Evolutionary conservation across 2,888 invertebrate species (phyloP), one percentile per base, ranked within the genome.

Genomic region (Aphodius sticticus): DNA sequence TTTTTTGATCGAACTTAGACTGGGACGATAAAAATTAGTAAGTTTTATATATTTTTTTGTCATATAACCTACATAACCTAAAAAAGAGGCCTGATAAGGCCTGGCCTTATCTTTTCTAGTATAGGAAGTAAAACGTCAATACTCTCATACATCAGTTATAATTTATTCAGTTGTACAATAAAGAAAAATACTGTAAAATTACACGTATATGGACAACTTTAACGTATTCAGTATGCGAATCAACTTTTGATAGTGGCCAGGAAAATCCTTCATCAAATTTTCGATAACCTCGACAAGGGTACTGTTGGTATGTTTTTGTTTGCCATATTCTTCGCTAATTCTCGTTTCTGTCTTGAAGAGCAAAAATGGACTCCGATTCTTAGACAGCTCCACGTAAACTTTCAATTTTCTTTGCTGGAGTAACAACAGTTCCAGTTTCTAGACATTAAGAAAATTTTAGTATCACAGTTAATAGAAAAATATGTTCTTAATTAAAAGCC

Each of bases 361-460:
- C 5, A 85, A 80, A 78, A 83, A 87, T 0, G 88, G 87, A 26
- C 82, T 85, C 26, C 87, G 86, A 0, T 87, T 87, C 35, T 91
- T 91, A 1, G 91, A 86, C 0, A 93, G 89, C 2, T 90, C 90
- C 0, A 89, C 85, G 78, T 94, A 91, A 83, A 94, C 91, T 82
- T 90, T 92, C 38, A 93, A 92, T 81, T 94, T 93, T 38, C 93
- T 92, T 86, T 96, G 96, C 83, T 93, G 92, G 76, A 94, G 91
- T 0, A 95, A 92, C 16, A 96, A 85, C 79, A 91, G 86, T 85
- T 93, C 92, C 80, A 93, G 88, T 84, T 92, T 92, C 92, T 92
- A 84, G 37, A 85, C 84, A 80, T 37, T 82, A 79, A 77, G 84
- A 81, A 38, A 80, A 76, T 82, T 78, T 16, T 7, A n/a, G n/a